Percentiles rank a stretch among this genome's conserved stretches.
Evolutionary conservation across 2,113 vertebrate species (phyloP).

Genomic region (Agapornis roseicollis): DNA sequence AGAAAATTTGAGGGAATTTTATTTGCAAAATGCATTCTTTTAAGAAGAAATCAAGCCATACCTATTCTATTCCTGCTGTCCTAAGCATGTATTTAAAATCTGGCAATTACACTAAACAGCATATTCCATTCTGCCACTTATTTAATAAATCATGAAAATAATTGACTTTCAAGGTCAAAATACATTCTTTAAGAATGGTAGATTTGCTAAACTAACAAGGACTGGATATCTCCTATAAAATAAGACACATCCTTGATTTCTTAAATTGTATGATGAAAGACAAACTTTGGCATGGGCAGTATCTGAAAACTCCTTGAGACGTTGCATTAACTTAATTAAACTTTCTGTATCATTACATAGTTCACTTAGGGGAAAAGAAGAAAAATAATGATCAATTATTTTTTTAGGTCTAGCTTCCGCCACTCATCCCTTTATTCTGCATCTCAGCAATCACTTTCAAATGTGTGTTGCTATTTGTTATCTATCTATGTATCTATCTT

Average conservation of each 20-base stretch:
- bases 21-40: background rate
- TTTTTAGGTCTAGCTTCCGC: background rate
- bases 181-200: background rate
- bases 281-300: background rate
- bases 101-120: background rate
- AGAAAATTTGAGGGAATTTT: background rate
- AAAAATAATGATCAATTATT: background rate
- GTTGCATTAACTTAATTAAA: background rate
- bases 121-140: background rate
- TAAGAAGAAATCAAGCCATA: background rate
- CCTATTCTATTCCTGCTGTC: background rate
- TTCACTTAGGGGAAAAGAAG: background rate
- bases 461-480: background rate
- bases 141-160: background rate
- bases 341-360: background rate
- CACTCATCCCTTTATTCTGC: background rate
- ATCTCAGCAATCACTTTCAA: background rate
- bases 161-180: background rate
- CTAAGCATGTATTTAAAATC: background rate
- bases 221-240: background rate
- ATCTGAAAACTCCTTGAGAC: background rate
- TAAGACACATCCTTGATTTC: background rate
- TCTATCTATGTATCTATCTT: background rate
- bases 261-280: background rate
- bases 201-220: background rate